Evolutionary conservation across 2,113 vertebrate genomes (phyloP).

Genomic region (Pelecanoides urinatrix): DNA sequence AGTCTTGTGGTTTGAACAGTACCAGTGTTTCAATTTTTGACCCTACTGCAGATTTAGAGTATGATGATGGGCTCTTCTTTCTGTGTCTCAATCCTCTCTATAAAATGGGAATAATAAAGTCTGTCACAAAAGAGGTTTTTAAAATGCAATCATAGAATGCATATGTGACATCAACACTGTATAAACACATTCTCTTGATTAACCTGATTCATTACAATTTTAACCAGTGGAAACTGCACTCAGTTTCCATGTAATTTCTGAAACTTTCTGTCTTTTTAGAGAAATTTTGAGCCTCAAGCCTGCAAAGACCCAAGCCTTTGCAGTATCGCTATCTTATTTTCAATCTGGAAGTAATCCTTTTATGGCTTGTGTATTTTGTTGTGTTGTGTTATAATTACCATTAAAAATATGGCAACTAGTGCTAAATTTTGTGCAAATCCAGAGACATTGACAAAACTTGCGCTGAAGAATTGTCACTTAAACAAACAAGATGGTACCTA

Average conservation of each 20-base stretch:
- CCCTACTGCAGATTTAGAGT: not conserved
- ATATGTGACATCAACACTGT: fast-evolving
- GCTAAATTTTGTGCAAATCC: not conserved
- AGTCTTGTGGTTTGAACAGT: not conserved
- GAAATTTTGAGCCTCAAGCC: not conserved
- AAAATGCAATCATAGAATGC: not conserved
- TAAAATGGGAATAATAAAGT: not conserved
- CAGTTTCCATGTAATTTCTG: not conserved
- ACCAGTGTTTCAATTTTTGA: not conserved
- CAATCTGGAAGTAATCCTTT: not conserved
- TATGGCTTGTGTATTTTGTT: not conserved
- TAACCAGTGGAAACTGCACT: not conserved
- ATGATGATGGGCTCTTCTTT: not conserved
- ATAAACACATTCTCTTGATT: not conserved
- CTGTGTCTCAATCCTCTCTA: not conserved
- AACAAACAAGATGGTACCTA: not conserved
- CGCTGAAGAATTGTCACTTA: not conserved
- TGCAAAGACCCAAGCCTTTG: not conserved
- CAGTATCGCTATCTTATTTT: not conserved
- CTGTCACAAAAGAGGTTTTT: not conserved
- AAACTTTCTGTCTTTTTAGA: not conserved
- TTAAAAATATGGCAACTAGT: not conserved
- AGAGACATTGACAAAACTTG: not conserved
- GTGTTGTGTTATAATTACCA: not conserved
- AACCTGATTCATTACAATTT: not conserved